phyloP scores from a whole-genome alignment of 2,797 vertebrate genomes.

The Cephalopachus bancanus region DNA sequence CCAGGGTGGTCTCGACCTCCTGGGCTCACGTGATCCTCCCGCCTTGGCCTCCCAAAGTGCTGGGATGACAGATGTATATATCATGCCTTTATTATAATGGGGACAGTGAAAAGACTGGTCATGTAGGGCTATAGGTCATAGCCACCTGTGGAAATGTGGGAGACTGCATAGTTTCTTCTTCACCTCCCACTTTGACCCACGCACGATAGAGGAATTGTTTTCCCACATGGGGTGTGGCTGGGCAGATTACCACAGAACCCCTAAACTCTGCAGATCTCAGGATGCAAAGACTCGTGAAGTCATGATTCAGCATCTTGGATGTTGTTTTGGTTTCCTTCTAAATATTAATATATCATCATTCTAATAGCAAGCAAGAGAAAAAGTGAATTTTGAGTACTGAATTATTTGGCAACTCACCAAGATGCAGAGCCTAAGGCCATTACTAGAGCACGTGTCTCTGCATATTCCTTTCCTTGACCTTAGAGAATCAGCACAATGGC shows the following conservation, averaged over 20 bases:
- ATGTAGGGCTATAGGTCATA: neutral
- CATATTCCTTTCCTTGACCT: neutral
- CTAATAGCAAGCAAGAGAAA: slow-evolving; percentile 27
- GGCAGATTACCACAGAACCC: neutral
- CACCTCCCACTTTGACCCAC: neutral
- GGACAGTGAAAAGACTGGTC: neutral
- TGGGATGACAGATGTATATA: neutral
- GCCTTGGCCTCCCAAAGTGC: too few relatives aligned
- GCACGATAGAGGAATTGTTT: neutral
- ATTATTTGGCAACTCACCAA: neutral
- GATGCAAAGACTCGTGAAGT: neutral
- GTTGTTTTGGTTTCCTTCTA: neutral
- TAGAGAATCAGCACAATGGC: neutral
- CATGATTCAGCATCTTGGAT: neutral
- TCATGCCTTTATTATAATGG: neutral
- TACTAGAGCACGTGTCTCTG: neutral
- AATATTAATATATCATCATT: slow-evolving; percentile 1
- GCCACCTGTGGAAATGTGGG: neutral
- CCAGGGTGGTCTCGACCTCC: too few relatives aligned
- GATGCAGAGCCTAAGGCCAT: neutral
- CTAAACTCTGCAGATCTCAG: neutral
- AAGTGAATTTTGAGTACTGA: slow-evolving; percentile 25
- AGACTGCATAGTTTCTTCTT: neutral
- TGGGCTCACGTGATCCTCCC: too few relatives aligned
- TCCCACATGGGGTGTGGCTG: neutral